Evolutionary conservation across 1,140 invertebrate genomes (phyloP).

Genomic region (Coboldia fuscipes): DNA sequence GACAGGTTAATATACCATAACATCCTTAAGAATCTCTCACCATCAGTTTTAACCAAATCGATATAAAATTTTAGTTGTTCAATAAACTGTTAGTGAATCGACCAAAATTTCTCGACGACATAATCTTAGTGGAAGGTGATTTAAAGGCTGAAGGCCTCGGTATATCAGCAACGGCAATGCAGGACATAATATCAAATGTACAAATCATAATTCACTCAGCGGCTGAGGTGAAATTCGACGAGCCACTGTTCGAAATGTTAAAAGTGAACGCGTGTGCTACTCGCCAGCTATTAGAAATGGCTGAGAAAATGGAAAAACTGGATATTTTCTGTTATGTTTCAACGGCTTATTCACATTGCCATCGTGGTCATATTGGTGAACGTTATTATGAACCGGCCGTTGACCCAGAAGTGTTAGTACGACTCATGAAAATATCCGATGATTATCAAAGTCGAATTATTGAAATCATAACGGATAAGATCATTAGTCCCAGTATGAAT

Average conservation of each 20-base stretch:
- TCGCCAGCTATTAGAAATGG: conserved; percentile 25
- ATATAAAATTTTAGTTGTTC: not conserved
- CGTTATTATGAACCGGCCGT: conserved; percentile 30
- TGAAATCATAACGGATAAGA: conserved; percentile 38
- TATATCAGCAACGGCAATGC: conserved; percentile 26
- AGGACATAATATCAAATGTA: conserved; percentile 28
- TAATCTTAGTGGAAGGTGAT: conserved; percentile 12
- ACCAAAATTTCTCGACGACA: not conserved
- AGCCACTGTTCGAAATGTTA: conserved; percentile 32
- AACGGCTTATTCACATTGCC: conserved; percentile 38
- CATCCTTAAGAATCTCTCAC: not conserved
- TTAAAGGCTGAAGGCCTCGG: conserved; percentile 25
- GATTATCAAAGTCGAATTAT: conserved; percentile 30
- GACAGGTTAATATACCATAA: conserved; percentile 19
- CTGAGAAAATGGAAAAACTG: conserved; percentile 31
- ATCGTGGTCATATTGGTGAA: conserved; percentile 27
- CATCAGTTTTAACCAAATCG: not conserved
- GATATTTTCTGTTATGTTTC: conserved; percentile 37
- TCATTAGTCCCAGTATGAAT: conserved; percentile 28
- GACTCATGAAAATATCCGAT: conserved; percentile 40
- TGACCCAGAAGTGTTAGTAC: conserved; percentile 31
- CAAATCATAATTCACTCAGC: conserved; percentile 57
- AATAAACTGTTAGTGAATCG: too few relatives aligned
- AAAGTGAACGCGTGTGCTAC: conserved; percentile 30
- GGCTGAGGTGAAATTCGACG: conserved; percentile 66